A percentile compares a stretch with the other conserved stretches of the same genome.
Evolutionary conservation across 2,113 vertebrate genomes (phyloP).

Genomic region (Corythornis vintsioides): DNA sequence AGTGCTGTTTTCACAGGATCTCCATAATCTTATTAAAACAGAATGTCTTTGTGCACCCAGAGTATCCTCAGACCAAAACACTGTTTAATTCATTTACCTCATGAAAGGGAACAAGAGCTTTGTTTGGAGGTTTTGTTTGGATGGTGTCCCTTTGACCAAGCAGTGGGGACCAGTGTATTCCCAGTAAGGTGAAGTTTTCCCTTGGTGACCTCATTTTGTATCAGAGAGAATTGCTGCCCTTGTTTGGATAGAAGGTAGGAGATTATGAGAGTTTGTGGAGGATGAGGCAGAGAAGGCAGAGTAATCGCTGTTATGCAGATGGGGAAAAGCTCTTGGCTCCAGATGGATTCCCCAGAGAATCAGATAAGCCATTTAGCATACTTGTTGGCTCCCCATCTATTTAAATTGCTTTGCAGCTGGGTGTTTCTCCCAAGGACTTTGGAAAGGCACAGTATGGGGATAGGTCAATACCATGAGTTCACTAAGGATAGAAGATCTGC

Average conservation of each 20-base stretch:
- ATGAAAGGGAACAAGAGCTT: neutral
- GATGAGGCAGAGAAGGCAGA: slow-evolving; percentile 20
- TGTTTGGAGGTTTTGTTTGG: neutral
- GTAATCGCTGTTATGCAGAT: neutral
- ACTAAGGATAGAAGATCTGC: neutral
- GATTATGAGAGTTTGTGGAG: slow-evolving; percentile 31
- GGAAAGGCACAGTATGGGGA: neutral
- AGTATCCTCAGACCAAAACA: neutral
- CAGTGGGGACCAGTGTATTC: neutral
- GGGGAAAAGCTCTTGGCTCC: slow-evolving; percentile 40
- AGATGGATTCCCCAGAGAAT: slow-evolving; percentile 54
- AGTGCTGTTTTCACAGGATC: neutral
- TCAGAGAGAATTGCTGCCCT: neutral
- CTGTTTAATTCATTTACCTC: neutral
- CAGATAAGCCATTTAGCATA: slow-evolving; percentile 57
- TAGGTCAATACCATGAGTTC: neutral
- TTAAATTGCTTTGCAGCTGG: slow-evolving; percentile 47
- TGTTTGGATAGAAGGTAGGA: neutral
- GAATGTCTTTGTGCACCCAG: neutral
- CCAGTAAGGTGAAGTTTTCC: neutral
- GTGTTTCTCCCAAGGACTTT: neutral
- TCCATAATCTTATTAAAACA: neutral
- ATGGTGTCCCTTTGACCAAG: accelerated
- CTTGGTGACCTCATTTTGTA: neutral
- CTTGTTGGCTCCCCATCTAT: slow-evolving; percentile 7